Conservation (phyloP, 1,140 invertebrate genomes). For the Drosophila biarmipes region DNA sequence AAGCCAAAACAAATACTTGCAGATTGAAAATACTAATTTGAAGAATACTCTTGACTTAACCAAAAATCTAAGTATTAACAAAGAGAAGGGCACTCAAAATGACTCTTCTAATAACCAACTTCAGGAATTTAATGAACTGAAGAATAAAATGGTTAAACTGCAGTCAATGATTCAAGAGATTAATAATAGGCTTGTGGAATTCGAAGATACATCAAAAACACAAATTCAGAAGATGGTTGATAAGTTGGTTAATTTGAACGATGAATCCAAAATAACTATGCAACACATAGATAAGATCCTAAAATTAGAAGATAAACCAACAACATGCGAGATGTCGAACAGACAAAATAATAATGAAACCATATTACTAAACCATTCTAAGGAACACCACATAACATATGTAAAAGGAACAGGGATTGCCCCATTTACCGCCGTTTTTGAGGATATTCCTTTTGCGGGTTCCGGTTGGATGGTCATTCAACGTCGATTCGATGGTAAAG, state of each 20-base stretch:
- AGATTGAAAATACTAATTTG: background rate
- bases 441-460: background rate
- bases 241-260: too few species aligned
- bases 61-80: background rate
- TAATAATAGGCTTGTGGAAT: too few species aligned
- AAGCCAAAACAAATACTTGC: background rate
- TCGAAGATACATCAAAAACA: too few species aligned
- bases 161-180: background rate
- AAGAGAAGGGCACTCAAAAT: background rate
- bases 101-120: background rate
- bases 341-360: background rate
- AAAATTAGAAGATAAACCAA: background rate
- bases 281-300: too few species aligned
- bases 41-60: background rate
- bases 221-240: too few species aligned
- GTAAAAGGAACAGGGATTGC: background rate
- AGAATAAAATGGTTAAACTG: background rate
- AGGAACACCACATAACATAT: background rate
- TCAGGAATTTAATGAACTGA: background rate
- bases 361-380: background rate
- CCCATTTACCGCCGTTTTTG: background rate
- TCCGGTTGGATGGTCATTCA: slow-evolving; percentile 1
- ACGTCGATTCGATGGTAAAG: background rate
- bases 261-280: too few species aligned
- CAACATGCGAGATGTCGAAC: background rate